Evolutionary conservation across 2,888 invertebrate species (phyloP), one percentile per base, ranked within the genome.

Genomic region (Pseudococcus viburni): DNA sequence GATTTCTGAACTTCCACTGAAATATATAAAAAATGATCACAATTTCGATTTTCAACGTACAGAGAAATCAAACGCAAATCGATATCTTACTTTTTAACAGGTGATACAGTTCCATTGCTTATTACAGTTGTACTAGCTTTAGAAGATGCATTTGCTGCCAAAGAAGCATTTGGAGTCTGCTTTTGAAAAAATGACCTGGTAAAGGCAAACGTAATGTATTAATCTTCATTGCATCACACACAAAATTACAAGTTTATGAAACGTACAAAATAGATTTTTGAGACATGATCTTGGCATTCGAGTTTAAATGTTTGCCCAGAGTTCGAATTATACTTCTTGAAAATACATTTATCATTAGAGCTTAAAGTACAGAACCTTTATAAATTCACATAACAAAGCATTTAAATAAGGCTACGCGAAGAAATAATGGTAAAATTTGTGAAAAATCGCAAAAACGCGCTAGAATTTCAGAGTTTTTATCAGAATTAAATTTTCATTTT

Each of bases 211-310:
- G 11, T 46, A 11, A 12, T 2, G 15, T 46, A 9, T n/a, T 42
- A 15, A 8, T 73, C n/a, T 39, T 77, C 19, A 1, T 5, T n/a
- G 33, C 15, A 39, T 59, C 0, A 42, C 86, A n/a, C 6, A 9
- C 46, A 42, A n/a, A 86, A 51, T 22, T 9, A 19, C 6, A 26
- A 26, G n/a, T 77, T n/a, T 15, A 48, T 8, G n/a, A 17, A 77
- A 86, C 86, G 22, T 48, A 86, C 86, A 77, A n/a, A 48, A 86
- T 68, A 48, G 86, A 86, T 77, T 86, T 86, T 33, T 86, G 86
- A 68, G 77, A 77, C 86, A 86, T 77, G 0, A 11, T 77, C 15
- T 9, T 11, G 33, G 22, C n/a, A 59, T 85, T 46, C 9, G 19
- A 6, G 11, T 19, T 46, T 9, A 83, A 46, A 12, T 46, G 46